Conservation (phyloP, 1,140 invertebrate genomes). For the Patella vulgata region DNA sequence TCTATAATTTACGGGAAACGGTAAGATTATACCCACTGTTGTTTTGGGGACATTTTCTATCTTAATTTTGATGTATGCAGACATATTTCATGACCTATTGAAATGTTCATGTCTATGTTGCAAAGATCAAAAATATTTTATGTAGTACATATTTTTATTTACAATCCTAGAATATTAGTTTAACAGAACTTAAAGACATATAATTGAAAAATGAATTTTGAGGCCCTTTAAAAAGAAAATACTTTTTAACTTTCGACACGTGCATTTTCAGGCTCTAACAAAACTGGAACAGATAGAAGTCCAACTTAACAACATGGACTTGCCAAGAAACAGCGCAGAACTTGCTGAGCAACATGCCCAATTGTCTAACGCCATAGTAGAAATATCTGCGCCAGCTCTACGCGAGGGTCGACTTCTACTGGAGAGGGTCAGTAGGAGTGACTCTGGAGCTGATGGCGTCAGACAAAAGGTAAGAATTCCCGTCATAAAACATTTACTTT, state of each 20-base stretch:
- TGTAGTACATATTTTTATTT: too few relatives aligned
- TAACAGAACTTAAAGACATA: too few relatives aligned
- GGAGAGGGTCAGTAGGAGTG: conserved; percentile 75
- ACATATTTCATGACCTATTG: too few relatives aligned
- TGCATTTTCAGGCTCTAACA: conserved; percentile 75
- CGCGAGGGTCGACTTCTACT: conserved; percentile 79
- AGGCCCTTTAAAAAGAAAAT: too few relatives aligned
- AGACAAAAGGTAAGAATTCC: conserved; percentile 60
- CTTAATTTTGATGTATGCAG: too few relatives aligned
- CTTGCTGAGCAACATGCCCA: conserved; percentile 76
- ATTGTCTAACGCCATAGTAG: conserved; percentile 74
- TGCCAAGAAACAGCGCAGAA: conserved; percentile 74
- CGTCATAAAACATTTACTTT: too few relatives aligned
- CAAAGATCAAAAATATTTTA: too few relatives aligned
- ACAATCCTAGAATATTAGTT: too few relatives aligned
- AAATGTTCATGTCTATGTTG: too few relatives aligned
- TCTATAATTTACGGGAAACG: conserved; percentile 79
- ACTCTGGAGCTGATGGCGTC: conserved; percentile 75
- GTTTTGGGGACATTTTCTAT: too few relatives aligned
- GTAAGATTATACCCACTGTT: conserved; percentile 70
- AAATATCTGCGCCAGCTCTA: conserved; percentile 74
- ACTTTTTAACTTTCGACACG: too few relatives aligned
- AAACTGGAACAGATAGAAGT: conserved; percentile 83
- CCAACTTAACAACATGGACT: conserved; percentile 74
- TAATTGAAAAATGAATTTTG: too few relatives aligned